A percentile compares a stretch with the other conserved stretches of the same genome.
Evolutionary conservation across 2,113 vertebrate species (phyloP).

Genomic region (Tupaia chinensis): DNA sequence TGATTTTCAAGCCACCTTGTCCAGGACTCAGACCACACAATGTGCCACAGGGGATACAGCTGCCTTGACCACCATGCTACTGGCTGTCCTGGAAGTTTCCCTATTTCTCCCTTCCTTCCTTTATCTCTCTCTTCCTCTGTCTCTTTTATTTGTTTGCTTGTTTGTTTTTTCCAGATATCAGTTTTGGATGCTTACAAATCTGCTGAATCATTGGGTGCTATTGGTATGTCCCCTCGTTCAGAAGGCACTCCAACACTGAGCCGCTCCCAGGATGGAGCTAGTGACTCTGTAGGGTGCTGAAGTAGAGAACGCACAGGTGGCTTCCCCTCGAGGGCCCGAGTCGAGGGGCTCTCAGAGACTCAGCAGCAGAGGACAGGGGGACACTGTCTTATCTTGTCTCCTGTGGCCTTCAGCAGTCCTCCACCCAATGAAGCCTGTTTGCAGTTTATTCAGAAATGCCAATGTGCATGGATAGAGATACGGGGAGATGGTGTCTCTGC

Average conservation of each 20-base stretch:
- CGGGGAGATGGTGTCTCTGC: not conserved
- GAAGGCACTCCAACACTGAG: not conserved
- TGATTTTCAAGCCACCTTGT: too few relatives aligned
- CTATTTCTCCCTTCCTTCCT: too few relatives aligned
- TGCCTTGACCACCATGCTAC: too few relatives aligned
- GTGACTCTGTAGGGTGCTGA: not conserved
- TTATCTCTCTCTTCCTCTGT: too few relatives aligned
- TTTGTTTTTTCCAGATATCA: not conserved
- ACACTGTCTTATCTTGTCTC: accelerated
- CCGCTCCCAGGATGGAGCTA: not conserved
- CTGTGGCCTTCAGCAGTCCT: not conserved
- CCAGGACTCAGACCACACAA: too few relatives aligned
- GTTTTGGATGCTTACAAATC: not conserved
- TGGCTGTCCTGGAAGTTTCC: too few relatives aligned
- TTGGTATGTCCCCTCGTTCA: not conserved
- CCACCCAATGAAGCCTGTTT: not conserved
- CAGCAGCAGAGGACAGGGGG: accelerated
- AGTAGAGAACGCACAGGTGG: accelerated
- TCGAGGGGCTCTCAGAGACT: not conserved
- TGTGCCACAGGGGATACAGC: too few relatives aligned
- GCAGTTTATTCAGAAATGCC: not conserved
- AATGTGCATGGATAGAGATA: not conserved
- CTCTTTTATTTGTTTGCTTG: not conserved
- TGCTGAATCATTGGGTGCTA: not conserved
- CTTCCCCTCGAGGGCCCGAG: too few relatives aligned